Base-by-base conservation (phyloP, 2,888 invertebrate genomes). In the Clepsis dumicolana region DNA sequence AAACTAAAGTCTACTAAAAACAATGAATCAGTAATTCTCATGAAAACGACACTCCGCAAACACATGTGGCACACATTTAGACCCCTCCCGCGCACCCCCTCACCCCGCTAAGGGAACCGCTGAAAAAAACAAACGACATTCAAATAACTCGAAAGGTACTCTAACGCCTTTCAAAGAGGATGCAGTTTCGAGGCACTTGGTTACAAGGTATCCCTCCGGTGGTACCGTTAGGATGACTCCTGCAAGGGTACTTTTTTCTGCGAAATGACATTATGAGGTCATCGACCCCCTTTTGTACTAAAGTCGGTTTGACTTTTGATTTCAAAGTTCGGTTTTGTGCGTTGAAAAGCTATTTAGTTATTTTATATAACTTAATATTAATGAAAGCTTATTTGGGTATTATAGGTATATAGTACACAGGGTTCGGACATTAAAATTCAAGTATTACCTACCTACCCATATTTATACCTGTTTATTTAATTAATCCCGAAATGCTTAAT, bases 1-100 rank as follows among this genome's bases (percentile, higher is more conserved):
- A 65, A 65, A 25, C 16, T 71, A 71, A 75, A 73, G 53, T 44
- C 54, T 82, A 76, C 78, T 82, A 81, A 84, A 85, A 83, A 83
- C 77, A 85, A 87, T 89, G 90, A 92, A 88, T 91, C 91, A 89
- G 86, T 86, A 87, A 88, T 90, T 91, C 92, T 90, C 91, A 90
- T 89, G 91, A 87, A 83, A 81, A 81, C 80, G 75, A 74, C 74
- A 73, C 80, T 75, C 80, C 80, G 84, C 81, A 78, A 74, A 81
- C 92, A 92, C 85, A 89, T 92, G 91, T 80, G 83, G 75, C 85
- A 80, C 91, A 91, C 93, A 88, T 91, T 90, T 85, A 75, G 74
- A 80, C 76, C 75, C 83, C 84, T 7, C 81, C 82, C 78, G 84
- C 78, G 79, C 80, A 74, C 80, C 74, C 71, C 77, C 64, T 29